Conservation (phyloP, 2,113 vertebrate species). For the Climacteris rufus region DNA sequence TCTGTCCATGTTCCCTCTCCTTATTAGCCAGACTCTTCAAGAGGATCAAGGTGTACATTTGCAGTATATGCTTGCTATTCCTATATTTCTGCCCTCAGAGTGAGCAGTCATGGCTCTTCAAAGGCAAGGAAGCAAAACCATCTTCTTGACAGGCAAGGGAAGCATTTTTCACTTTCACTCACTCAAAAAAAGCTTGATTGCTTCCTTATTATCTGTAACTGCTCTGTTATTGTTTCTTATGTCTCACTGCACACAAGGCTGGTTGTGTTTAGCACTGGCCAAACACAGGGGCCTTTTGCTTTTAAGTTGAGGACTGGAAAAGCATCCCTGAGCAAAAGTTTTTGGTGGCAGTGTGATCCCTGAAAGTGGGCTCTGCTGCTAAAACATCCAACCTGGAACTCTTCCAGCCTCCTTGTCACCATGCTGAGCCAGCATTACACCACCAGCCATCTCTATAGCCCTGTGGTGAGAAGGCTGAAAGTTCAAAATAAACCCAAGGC, state of each 20-base stretch:
- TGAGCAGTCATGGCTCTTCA: neutral
- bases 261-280: neutral
- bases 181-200: neutral
- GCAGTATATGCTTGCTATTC: neutral
- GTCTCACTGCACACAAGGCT: neutral
- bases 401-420: neutral
- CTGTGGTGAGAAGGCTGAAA: neutral
- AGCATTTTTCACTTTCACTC: neutral
- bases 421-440: fast-evolving
- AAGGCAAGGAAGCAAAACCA: neutral
- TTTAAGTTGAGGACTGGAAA: neutral
- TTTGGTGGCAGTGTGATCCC: neutral
- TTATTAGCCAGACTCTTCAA: neutral
- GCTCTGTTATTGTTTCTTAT: neutral
- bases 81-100: neutral
- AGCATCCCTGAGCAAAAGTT: neutral
- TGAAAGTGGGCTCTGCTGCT: neutral
- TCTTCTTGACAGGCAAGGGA: neutral
- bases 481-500: neutral
- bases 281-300: neutral
- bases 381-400: neutral
- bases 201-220: neutral
- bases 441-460: neutral
- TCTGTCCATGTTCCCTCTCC: neutral
- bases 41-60: neutral